These are phyloP conservation scores for Aleiodes alternator DNA, from an alignment of 2,888 invertebrate species.

Conservation along the genomic window DNA sequence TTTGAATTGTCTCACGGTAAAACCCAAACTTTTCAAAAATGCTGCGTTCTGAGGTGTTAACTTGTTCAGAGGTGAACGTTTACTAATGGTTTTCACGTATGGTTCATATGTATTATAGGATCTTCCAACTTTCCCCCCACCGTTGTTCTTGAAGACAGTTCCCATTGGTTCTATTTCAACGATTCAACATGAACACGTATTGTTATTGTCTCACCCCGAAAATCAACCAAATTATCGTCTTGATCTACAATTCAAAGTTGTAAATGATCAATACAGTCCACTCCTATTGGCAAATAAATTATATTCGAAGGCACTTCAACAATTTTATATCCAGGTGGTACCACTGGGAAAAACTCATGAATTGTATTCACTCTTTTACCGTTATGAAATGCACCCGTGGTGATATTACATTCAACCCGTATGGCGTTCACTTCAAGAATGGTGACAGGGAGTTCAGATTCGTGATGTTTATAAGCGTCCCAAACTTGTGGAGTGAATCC, in stretches of 20 bases:
- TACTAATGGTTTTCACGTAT: neutral
- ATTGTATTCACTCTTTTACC: conserved; percentile 52
- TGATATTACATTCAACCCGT: conserved; percentile 58
- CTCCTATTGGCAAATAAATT: conserved; percentile 52
- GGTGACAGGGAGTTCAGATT: conserved; percentile 53
- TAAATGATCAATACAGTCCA: conserved; percentile 49
- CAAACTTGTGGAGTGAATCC: conserved; percentile 2
- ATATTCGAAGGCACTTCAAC: conserved; percentile 54
- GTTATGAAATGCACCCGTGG: conserved; percentile 55
- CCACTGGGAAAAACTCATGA: conserved; percentile 55
- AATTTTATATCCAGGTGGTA: conserved; percentile 55
- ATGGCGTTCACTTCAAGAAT: conserved; percentile 54
- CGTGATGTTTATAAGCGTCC: conserved; percentile 36
- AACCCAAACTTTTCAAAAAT: neutral
- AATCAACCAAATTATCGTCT: conserved; percentile 53
- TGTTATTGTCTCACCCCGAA: conserved; percentile 56
- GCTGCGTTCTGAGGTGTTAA: too few species aligned
- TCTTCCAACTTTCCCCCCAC: too few species aligned
- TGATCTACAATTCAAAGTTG: conserved; percentile 56
- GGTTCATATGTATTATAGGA: neutral
- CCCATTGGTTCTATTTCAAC: neutral
- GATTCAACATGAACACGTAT: conserved; percentile 21
- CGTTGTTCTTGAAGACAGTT: neutral
- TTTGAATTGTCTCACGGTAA: neutral
- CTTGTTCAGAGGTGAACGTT: neutral